These are phyloP conservation scores for Lasioglossum calceatum DNA, from an alignment of 2,888 invertebrate genomes.

Conservation along the genomic window DNA sequence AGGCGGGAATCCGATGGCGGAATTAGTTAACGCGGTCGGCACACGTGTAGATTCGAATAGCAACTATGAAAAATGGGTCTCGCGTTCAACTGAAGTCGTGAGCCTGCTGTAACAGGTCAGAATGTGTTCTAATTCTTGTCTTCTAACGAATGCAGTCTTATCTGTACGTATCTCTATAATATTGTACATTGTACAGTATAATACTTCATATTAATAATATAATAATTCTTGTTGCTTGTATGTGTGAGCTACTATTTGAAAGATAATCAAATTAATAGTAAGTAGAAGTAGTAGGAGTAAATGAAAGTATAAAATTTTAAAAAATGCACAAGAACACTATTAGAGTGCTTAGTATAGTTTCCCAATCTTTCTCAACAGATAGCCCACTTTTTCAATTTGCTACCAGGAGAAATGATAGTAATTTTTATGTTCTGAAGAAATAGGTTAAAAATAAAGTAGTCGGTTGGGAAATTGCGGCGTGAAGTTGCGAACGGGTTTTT, in stretches of 20 bases:
- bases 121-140: background rate
- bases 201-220: background rate
- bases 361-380: background rate
- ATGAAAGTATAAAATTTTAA: background rate
- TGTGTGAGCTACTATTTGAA: background rate
- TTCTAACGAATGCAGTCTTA: background rate
- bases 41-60: background rate
- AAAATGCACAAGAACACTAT: background rate
- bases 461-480: background rate
- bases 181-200: background rate
- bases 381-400: background rate
- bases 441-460: too few species aligned
- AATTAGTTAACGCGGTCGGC: constrained; percentile 31
- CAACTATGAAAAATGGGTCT: background rate
- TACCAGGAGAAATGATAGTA: background rate
- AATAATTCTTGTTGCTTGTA: background rate
- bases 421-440: background rate
- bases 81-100: background rate
- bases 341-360: background rate
- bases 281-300: background rate
- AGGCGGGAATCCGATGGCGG: constrained; percentile 18
- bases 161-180: background rate
- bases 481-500: background rate
- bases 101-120: background rate
- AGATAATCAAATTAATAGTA: too few species aligned